These are phyloP conservation scores for Festucalex cinctus DNA, from an alignment of 2,113 vertebrate species.

Conservation along the genomic window DNA sequence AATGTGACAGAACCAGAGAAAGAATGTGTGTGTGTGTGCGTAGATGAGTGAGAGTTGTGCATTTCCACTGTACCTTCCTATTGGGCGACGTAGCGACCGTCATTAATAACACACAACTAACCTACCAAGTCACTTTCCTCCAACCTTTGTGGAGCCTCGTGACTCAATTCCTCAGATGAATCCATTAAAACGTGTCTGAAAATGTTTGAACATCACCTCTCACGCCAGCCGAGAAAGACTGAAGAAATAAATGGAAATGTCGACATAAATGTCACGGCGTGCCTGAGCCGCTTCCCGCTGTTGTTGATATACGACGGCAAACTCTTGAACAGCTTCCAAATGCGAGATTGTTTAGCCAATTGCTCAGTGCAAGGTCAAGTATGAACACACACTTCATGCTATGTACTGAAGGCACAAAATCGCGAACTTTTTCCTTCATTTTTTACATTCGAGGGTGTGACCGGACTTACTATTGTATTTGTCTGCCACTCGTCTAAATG, in stretches of 20 bases:
- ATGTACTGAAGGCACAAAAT: background rate
- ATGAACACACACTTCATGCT: background rate
- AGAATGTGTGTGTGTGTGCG: too few species aligned
- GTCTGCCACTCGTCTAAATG: conserved; percentile 43
- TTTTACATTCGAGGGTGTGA: conserved; percentile 30
- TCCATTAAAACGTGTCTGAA: background rate
- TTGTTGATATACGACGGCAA: background rate
- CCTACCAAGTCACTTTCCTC: background rate
- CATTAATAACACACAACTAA: background rate
- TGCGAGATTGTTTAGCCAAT: background rate
- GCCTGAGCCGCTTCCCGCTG: background rate
- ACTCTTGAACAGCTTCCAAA: background rate
- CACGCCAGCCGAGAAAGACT: background rate
- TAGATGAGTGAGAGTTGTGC: too few species aligned
- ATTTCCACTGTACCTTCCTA: background rate
- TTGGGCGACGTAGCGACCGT: background rate
- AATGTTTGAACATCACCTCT: conserved; percentile 5
- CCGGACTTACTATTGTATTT: conserved; percentile 14
- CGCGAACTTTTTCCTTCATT: background rate
- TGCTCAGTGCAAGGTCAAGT: background rate
- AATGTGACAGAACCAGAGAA: too few species aligned
- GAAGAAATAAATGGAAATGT: conserved; percentile 3
- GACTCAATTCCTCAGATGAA: too few species aligned
- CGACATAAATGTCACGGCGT: background rate
- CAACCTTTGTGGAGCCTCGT: background rate